Evolutionary conservation across 2,797 vertebrate species (phyloP), one percentile per base, ranked within the genome.

Genomic region (Scomberomorus guttatus): DNA sequence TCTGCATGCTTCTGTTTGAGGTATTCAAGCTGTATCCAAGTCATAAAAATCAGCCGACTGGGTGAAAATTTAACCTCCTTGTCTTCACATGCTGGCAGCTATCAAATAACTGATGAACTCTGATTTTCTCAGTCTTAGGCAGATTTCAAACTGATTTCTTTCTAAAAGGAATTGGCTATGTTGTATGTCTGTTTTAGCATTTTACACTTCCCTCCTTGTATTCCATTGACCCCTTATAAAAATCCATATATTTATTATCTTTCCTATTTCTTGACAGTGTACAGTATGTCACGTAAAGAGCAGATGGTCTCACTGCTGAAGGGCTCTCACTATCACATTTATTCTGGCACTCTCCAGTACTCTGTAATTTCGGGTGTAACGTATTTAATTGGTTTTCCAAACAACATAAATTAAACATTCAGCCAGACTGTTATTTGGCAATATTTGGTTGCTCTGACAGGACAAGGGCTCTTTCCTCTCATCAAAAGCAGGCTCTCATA

Each of bases 191-290:
- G 29, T 22, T 24, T 69, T 27, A 22, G 32, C 24, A 51, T 48
- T 73, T 60, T 61, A 56, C 2, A 65, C 20, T 61, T 27, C 29
- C 14, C 50, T 66, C 10, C 54, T 61, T 34, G 52, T 22, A 56
- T 29, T 29, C 29, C 29, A 32, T 5, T 32, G 29, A 32, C 29
- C 29, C 29, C 29, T 32, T 32, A 6, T 6, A 32, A 32, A 32
- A 32, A 5, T 32, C 29, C 6, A 25, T 37, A 13, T 24, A 54
- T 25, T 20, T 44, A 44, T 1, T 14, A 69, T 54, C 17, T 66
- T 29, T 27, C 2, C 24, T 57, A 24, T 20, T 27, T 20, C 34
- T 6, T 5, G 12, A 54, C 64, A 32, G 7, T 54, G 20, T 17
- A 10, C 34, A 44, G 14, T 4, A 0, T 50, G n/a, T 69, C 18